Base-by-base conservation (phyloP, 1,140 invertebrate genomes). In the Pseudomyrmex cubaensis region DNA sequence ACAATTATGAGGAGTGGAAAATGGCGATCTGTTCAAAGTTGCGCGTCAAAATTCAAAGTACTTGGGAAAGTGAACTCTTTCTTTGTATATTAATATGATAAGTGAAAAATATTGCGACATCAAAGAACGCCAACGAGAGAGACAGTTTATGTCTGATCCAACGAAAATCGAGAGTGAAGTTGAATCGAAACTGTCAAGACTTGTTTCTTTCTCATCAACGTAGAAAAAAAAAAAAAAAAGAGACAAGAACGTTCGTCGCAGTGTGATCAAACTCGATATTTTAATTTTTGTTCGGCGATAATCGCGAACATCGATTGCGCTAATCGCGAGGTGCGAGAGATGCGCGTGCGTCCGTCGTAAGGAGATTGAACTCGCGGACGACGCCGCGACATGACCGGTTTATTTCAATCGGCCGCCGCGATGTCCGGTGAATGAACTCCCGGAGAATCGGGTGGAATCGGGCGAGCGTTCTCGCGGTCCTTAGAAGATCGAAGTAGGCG, bases 401-500 rank as follows among this genome's bases (percentile, higher is more conserved):
- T 25, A 35, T 61, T 62, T 56, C 74, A 67, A 67, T 54, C 74
- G 25, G 35, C 48, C 54, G 54, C 54, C 10, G 74, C 62, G 25
- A 0, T 25, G 25, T 25, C 25, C 25, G 74, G 61, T 67, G 76
- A 80, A 80, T 80, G 66, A 80, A 54, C 35, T 22, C 10, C 7
- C 35, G 35, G 35, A 35, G 35, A 35, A 35, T 10, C 54, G 35
- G 17, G 7, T 57, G 25, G 56, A 44, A 46, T 66, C 35, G 44
- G 25, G 46, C 5, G 22, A 46, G 44, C 13, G 72, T 46, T 15
- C 22, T 10, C n/a, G 13, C 0, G 50, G n/a, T 63, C 35, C 67
- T 84, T 75, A 46, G 83, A 61, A 63, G 57, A 78, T 77, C 76
- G 73, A 62, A 66, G 72, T 35, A 59, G 85, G 89, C 83, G 89